phyloP scores from a whole-genome alignment of 2,113 vertebrate genomes.

The Urocynchramus pylzowi region DNA sequence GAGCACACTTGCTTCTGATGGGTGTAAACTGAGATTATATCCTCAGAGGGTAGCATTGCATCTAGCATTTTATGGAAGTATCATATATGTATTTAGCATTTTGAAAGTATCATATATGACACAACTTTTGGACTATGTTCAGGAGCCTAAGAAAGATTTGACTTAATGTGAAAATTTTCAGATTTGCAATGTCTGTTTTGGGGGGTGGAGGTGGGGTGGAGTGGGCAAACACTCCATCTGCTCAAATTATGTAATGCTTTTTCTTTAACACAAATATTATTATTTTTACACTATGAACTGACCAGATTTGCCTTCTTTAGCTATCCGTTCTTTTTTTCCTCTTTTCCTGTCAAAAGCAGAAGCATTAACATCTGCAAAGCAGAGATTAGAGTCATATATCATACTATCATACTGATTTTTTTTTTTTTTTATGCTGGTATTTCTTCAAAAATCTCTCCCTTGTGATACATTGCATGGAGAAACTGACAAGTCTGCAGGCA shows the following conservation, averaged over 20 bases:
- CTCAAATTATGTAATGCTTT: not conserved
- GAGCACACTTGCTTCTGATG: not conserved
- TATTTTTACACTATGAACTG: not conserved
- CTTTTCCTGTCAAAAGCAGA: not conserved
- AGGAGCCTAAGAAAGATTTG: not conserved
- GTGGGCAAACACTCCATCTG: not conserved
- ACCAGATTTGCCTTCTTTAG: not conserved
- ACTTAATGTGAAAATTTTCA: not conserved
- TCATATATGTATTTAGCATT: not conserved
- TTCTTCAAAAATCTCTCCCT: conserved; percentile 48
- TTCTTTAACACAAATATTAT: not conserved
- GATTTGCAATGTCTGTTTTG: not conserved
- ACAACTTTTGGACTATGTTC: not conserved
- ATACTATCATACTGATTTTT: conserved; percentile 22
- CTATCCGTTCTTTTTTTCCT: not conserved
- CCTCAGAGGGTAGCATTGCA: not conserved
- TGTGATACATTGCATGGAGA: not conserved
- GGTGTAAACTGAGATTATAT: not conserved
- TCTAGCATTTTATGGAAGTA: not conserved
- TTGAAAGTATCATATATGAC: not conserved
- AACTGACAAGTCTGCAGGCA: conserved; percentile 42
- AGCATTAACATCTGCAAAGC: conserved; percentile 38
- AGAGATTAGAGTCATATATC: conserved; percentile 57
- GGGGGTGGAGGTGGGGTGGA: not conserved
- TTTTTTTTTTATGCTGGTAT: not conserved